These are phyloP conservation scores for Mythimna albipuncta DNA, from an alignment of 2,888 invertebrate genomes.

Conservation along the genomic window DNA sequence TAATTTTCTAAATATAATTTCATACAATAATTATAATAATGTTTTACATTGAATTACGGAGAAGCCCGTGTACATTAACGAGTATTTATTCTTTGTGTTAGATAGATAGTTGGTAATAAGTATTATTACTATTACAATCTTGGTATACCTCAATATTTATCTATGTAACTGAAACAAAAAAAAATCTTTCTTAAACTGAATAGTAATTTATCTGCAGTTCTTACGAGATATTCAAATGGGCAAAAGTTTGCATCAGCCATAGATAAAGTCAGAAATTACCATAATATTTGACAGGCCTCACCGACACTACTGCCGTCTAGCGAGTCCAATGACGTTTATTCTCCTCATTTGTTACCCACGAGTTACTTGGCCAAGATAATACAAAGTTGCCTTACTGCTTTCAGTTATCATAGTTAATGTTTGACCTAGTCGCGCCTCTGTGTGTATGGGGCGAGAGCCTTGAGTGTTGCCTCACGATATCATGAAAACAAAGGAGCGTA, in stretches of 20 bases:
- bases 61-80: not conserved
- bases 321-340: conserved; percentile 45
- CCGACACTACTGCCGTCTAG: conserved; percentile 24
- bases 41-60: not conserved
- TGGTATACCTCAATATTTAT: not conserved
- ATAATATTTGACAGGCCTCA: conserved; percentile 28
- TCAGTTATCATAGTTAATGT: conserved; percentile 70
- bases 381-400: conserved; percentile 66
- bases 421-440: conserved; percentile 72
- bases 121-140: not conserved
- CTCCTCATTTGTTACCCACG: conserved; percentile 52
- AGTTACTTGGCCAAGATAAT: conserved; percentile 63
- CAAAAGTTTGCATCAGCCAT: conserved; percentile 11
- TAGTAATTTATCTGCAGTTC: not conserved
- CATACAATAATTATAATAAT: not conserved
- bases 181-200: not conserved
- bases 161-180: not conserved
- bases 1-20: not conserved
- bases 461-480: conserved; percentile 55
- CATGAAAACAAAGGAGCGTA: conserved; percentile 42
- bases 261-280: conserved; percentile 18
- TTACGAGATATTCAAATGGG: not conserved
- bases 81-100: not conserved
- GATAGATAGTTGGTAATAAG: not conserved
- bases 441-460: conserved; percentile 43